Percentiles rank a stretch among this genome's conserved stretches.
Evolutionary conservation across 2,113 vertebrate species (phyloP).

Genomic region (Pluvianellus socialis): DNA sequence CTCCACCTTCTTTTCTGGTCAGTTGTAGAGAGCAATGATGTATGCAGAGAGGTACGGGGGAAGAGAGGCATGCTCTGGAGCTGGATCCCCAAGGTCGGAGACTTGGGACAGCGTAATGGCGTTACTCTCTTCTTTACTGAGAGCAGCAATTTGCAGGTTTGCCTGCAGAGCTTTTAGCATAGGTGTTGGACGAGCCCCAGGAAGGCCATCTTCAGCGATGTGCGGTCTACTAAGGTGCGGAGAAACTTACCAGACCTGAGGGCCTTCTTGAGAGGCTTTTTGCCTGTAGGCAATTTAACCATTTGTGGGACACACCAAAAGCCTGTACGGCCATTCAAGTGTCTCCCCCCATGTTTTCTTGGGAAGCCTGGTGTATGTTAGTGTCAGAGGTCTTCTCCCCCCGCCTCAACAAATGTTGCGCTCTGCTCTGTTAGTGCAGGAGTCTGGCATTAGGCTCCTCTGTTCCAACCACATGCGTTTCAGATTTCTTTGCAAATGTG

Average conservation of each 20-base stretch:
- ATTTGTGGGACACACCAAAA: background rate
- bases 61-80: background rate
- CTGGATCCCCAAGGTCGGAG: background rate
- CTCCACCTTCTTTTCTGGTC: no score
- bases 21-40: no score
- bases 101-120: no score
- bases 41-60: rapidly evolving
- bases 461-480: background rate
- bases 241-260: background rate
- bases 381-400: background rate
- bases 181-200: background rate
- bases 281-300: background rate
- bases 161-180: background rate
- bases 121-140: background rate
- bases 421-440: background rate
- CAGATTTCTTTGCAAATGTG: background rate
- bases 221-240: background rate
- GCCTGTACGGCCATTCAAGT: rapidly evolving
- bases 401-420: background rate
- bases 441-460: background rate
- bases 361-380: background rate
- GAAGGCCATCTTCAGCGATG: rapidly evolving
- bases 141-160: background rate
- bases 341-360: background rate
- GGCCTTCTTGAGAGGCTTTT: background rate